Conservation (phyloP, 2,797 vertebrate species). For the Falco concolor region DNA sequence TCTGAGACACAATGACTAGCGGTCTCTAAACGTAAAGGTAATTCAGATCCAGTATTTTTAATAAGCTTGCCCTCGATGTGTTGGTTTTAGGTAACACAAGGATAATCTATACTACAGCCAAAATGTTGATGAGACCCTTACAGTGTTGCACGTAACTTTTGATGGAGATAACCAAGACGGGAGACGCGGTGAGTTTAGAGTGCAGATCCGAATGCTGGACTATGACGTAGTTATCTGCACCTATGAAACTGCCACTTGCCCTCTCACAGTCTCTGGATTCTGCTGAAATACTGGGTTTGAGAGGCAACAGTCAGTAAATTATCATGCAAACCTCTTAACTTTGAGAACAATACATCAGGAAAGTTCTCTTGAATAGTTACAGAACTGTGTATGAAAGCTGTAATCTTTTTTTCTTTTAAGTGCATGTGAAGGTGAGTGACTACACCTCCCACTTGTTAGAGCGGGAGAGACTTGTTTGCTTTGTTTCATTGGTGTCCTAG, state of each 20-base stretch:
- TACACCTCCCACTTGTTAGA: constrained; percentile 45
- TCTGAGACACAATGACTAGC: not conserved
- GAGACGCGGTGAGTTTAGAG: not conserved
- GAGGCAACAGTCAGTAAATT: not conserved
- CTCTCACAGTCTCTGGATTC: constrained; percentile 1
- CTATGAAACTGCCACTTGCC: not conserved
- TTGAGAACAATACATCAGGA: constrained; percentile 44
- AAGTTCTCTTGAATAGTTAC: constrained; percentile 58
- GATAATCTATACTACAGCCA: not conserved
- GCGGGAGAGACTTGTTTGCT: constrained; percentile 68
- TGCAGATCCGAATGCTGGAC: not conserved
- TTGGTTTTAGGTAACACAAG: not conserved
- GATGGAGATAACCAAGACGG: not conserved
- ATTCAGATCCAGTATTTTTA: not conserved
- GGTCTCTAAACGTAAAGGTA: constrained; percentile 12
- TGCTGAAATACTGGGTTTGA: constrained; percentile 22
- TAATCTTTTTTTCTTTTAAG: constrained; percentile 70
- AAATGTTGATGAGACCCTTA: not conserved
- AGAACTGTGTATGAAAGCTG: constrained; percentile 70
- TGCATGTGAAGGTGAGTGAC: constrained; percentile 73
- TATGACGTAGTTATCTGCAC: not conserved
- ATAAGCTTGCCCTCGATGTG: not conserved
- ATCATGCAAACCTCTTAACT: constrained; percentile 9
- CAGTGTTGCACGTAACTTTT: not conserved
- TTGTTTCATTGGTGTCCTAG: constrained; percentile 72